Evolutionary conservation across 2,113 vertebrate genomes (phyloP), one percentile per base, ranked within the genome.

Genomic region (Xiphophorus hellerii): DNA sequence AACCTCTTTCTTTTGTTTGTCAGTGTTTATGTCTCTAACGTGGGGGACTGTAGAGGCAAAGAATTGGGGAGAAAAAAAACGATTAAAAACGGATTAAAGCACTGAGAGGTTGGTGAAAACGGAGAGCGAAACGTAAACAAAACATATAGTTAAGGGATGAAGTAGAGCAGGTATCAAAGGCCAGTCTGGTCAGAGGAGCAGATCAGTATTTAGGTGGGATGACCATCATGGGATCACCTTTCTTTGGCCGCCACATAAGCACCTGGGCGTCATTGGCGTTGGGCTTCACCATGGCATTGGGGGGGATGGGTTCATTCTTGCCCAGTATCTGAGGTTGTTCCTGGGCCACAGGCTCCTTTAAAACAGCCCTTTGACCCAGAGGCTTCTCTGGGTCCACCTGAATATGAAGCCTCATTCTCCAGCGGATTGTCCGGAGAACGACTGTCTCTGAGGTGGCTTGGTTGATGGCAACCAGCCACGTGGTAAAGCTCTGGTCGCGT

Each of bases 241-340:
- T 94, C 85, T 94, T 96, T 92, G 98, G 98, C 93, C 97, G 94
- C 98, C 98, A 99, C 97, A 99, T 99, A 87, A 99, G 97, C 85
- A 99, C 97, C 94, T 99, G 98, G 67, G 98, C 98, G 1, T 99
- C 97, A 2, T 99, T 99, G 95, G 98, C 98, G 11, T 99, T 99
- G 90, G 98, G 98, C 90, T 98, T 99, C 92, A 96, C 95, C 92
- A 98, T 96, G 92, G 97, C 97, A 30, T 97, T 98, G 48, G 95
- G 79, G 12, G 96, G 95, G 88, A 99, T 97, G 84, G 96, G 92
- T 90, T 98, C 97, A 0, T 98, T 99, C 91, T 96, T 97, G 91
- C 86, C 95, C 60, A 97, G 95, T 84, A 99, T 93, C 76, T 95
- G 95, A 12, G 98, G 98, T 92, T 96, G 96, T 83, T 97, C 97